Conservation (phyloP, 2,888 invertebrate genomes). For the Cheilosia scutellata region DNA sequence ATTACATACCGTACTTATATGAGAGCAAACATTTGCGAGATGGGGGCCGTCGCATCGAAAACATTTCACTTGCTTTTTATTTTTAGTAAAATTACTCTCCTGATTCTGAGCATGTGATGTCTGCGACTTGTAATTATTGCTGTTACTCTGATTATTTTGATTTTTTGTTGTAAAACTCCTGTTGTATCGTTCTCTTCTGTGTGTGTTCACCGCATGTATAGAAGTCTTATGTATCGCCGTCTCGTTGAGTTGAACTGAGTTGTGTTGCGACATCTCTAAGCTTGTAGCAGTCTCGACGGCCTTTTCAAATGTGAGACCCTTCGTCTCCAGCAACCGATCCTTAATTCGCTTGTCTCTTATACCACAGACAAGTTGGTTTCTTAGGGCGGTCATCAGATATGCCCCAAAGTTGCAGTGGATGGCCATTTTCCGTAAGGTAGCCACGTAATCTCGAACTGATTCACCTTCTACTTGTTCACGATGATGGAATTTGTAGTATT, state of each 20-base stretch:
- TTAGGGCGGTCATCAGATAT: conserved; percentile 14
- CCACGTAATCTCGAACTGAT: conserved; percentile 28
- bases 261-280: conserved; percentile 3
- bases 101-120: conserved; percentile 2
- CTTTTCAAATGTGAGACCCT: conserved; percentile 17
- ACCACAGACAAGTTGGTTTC: conserved; percentile 29
- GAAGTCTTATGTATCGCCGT: neutral
- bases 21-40: conserved; percentile 3
- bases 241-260: conserved; percentile 13
- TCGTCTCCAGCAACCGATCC: conserved; percentile 24
- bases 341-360: conserved; percentile 14
- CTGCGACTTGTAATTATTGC: neutral
- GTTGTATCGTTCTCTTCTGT: neutral
- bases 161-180: neutral
- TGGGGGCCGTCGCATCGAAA: conserved; percentile 28
- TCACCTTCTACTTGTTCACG: conserved; percentile 20
- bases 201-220: neutral
- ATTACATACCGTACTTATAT: conserved; percentile 19
- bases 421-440: conserved; percentile 19
- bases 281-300: conserved; percentile 14
- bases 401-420: conserved; percentile 24
- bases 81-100: neutral
- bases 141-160: neutral
- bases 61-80: conserved; percentile 11
- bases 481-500: conserved; percentile 42